These are phyloP conservation scores for Gavia stellata DNA, from an alignment of 2,113 vertebrate genomes.

Conservation along the genomic window DNA sequence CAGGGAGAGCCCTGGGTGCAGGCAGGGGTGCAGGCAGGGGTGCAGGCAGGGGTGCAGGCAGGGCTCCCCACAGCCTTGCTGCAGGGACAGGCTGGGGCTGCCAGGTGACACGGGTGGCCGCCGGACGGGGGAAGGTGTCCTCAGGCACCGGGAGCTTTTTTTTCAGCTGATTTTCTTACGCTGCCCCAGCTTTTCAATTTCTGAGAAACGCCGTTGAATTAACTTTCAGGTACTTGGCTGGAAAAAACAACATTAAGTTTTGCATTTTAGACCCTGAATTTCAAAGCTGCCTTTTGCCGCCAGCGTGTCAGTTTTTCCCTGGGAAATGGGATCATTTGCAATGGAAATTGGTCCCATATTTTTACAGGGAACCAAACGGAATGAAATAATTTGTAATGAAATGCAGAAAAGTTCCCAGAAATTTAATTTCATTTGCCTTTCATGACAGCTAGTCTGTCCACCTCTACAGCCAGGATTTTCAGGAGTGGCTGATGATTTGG, in stretches of 20 bases:
- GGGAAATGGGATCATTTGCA: not conserved
- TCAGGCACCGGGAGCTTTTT: fast-evolving
- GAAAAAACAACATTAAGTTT: not conserved
- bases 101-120: fast-evolving
- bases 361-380: not conserved
- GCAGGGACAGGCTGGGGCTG: not conserved
- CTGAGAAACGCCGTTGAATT: not conserved
- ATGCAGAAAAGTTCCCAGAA: not conserved
- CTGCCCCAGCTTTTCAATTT: not conserved
- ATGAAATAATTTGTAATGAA: not conserved
- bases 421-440: not conserved
- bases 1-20: not conserved
- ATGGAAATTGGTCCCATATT: not conserved
- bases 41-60: not conserved
- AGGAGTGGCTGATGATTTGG: not conserved
- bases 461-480: not conserved
- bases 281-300: not conserved
- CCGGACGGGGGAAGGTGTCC: fast-evolving
- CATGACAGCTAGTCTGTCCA: fast-evolving
- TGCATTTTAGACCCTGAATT: not conserved
- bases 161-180: not conserved
- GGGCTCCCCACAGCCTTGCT: not conserved
- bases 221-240: not conserved
- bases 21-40: not conserved
- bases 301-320: not conserved